Evolutionary conservation across 2,888 invertebrate species (phyloP).

Genomic region (Lithophane semibrunnea): DNA sequence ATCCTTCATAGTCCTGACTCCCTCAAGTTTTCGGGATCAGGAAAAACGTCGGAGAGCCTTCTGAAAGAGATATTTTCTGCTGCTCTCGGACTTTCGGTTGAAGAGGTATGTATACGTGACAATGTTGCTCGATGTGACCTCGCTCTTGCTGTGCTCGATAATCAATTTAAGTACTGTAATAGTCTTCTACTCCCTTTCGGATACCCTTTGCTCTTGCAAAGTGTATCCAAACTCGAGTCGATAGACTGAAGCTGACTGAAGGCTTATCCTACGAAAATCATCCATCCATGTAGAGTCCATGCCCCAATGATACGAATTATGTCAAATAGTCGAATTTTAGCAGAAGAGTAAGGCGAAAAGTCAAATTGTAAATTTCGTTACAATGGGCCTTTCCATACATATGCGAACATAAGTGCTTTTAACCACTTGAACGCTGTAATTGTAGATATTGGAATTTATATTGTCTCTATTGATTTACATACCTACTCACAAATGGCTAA

Average conservation of each 20-base stretch:
- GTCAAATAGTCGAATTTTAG: background rate
- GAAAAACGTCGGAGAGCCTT: constrained; percentile 91
- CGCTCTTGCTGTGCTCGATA: background rate
- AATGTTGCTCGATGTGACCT: background rate
- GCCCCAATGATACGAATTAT: background rate
- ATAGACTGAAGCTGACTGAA: background rate
- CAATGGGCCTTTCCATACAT: background rate
- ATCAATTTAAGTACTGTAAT: background rate
- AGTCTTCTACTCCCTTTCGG: background rate
- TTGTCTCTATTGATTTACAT: background rate
- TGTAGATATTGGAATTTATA: background rate
- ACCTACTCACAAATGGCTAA: background rate
- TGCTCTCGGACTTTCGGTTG: constrained; percentile 93
- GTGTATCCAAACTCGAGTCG: background rate
- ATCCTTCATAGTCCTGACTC: constrained; percentile 93
- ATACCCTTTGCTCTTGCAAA: background rate
- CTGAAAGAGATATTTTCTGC: constrained; percentile 94
- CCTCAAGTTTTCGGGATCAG: constrained; percentile 92
- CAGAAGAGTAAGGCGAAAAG: background rate
- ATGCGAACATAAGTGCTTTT: background rate
- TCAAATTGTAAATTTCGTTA: background rate
- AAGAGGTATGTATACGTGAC: constrained; percentile 87
- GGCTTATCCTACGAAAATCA: background rate
- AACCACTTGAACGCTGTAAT: background rate
- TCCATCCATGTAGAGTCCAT: background rate